phyloP scores from a whole-genome alignment of 1,140 invertebrate genomes.

The Eciton burchellii region DNA sequence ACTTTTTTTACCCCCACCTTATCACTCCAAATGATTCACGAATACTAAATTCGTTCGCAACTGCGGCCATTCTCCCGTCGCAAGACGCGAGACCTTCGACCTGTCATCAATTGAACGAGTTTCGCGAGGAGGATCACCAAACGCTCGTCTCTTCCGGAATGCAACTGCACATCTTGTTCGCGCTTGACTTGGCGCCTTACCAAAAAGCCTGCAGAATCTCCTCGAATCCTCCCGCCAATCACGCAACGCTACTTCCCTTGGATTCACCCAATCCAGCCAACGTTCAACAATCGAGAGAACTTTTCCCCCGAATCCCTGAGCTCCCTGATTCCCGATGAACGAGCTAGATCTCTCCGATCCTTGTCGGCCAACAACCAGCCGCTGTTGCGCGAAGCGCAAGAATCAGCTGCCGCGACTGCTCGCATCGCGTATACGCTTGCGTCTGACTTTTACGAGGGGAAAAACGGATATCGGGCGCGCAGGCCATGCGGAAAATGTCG shows the following conservation, averaged over 20 bases:
- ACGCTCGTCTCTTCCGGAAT: background rate
- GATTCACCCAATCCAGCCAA: background rate
- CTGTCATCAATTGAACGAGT: too few species aligned
- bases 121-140: slow-evolving; percentile 14
- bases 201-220: background rate
- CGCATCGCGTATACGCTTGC: background rate
- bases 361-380: background rate
- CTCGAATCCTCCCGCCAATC: background rate
- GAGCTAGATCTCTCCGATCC: background rate
- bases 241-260: background rate
- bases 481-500: slow-evolving; percentile 47
- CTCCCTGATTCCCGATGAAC: background rate
- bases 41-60: background rate
- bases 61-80: background rate
- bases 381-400: background rate
- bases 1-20: too few species aligned
- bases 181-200: background rate
- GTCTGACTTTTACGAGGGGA: slow-evolving; percentile 34
- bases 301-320: background rate
- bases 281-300: background rate
- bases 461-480: slow-evolving; percentile 2
- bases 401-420: slow-evolving; percentile 6
- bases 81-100: background rate
- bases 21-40: slow-evolving; percentile 1
- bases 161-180: background rate